Evolutionary conservation across 2,888 invertebrate genomes (phyloP).

Genomic region (Clusia tigrina): DNA sequence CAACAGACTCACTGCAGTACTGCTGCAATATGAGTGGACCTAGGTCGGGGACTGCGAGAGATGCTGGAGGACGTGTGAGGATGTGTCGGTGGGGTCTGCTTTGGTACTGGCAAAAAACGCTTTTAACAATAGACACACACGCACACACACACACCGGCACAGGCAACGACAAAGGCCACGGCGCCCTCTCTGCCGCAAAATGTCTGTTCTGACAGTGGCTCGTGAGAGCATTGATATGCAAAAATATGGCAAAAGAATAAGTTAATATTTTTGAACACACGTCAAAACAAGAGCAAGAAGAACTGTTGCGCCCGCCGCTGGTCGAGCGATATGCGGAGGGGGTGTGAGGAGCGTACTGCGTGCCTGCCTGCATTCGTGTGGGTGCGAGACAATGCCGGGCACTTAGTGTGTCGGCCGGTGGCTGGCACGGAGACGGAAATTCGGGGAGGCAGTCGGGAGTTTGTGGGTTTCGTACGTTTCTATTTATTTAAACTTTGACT

Average conservation of each 20-base stretch:
- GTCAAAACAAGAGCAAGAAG: conserved; percentile 36
- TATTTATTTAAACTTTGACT: conserved; percentile 18
- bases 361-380: conserved; percentile 20
- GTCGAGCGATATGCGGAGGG: conserved; percentile 1
- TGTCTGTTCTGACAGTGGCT: conserved; percentile 31
- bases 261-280: conserved; percentile 45
- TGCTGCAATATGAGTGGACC: neutral
- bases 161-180: neutral
- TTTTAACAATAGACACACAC: conserved; percentile 30
- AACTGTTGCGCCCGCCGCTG: conserved; percentile 19
- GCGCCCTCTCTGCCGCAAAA: conserved; percentile 29
- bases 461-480: no score
- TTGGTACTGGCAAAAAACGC: conserved; percentile 27
- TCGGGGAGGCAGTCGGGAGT: neutral
- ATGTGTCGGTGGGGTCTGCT: conserved; percentile 18
- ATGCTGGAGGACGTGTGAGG: no score
- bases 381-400: conserved; percentile 2
- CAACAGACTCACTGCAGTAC: neutral
- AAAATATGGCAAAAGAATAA: conserved; percentile 36
- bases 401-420: conserved; percentile 12
- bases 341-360: conserved; percentile 1
- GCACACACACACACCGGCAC: conserved; percentile 6
- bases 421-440: neutral
- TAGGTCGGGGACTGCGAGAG: neutral
- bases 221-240: neutral